A percentile compares a stretch with the other conserved stretches of the same genome.
Evolutionary conservation across 2,113 vertebrate species (phyloP).

Genomic region (Myotis lucifugus): DNA sequence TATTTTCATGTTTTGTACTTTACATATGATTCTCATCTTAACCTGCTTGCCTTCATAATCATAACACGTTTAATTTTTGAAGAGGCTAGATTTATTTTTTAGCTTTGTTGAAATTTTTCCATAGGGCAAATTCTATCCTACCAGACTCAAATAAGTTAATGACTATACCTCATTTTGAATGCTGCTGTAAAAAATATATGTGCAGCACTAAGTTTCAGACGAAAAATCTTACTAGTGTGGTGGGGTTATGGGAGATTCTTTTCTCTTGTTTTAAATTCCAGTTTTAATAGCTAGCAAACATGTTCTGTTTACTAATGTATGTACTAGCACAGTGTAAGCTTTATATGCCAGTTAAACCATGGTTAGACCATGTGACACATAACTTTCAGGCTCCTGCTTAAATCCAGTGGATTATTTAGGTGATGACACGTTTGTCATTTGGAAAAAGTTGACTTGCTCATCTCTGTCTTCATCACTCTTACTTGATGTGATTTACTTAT

Average conservation of each 20-base stretch:
- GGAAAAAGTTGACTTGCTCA: not conserved
- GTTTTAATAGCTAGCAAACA: not conserved
- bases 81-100: not conserved
- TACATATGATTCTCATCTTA: not conserved
- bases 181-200: not conserved
- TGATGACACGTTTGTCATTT: not conserved
- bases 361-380: not conserved
- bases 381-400: not conserved
- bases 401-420: not conserved
- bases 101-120: slow-evolving; percentile 17
- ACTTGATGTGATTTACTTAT: not conserved
- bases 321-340: not conserved
- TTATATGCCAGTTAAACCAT: not conserved
- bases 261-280: slow-evolving; percentile 15
- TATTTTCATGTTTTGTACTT: slow-evolving; percentile 38
- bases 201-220: not conserved
- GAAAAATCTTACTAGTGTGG: not conserved
- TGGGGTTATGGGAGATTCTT: not conserved
- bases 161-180: not conserved
- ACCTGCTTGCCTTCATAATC: not conserved
- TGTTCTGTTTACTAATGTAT: not conserved
- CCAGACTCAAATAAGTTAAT: not conserved
- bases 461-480: not conserved
- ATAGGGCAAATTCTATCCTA: not conserved
- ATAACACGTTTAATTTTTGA: slow-evolving; percentile 6